Conservation (phyloP, 2,888 invertebrate genomes). For the Vannuccia rotundouncinata region DNA sequence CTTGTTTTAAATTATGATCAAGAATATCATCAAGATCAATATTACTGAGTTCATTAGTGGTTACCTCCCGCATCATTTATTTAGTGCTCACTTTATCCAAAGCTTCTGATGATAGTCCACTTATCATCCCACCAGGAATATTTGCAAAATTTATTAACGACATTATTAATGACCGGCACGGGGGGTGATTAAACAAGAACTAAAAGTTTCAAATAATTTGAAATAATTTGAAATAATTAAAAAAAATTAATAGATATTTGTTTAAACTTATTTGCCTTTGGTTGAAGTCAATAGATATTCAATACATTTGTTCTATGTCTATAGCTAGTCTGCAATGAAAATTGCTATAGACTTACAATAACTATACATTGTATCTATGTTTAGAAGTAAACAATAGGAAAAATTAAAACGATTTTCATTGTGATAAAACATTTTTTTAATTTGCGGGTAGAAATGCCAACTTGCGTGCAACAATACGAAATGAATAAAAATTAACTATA, state of each 20-base stretch:
- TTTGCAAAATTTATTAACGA: not conserved
- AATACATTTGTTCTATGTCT: slow-evolving; percentile 23
- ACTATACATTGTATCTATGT: too few relatives aligned
- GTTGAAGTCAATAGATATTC: slow-evolving; percentile 23
- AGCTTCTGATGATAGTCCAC: not conserved
- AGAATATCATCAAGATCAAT: too few relatives aligned
- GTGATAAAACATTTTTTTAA: too few relatives aligned
- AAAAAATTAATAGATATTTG: slow-evolving; percentile 20
- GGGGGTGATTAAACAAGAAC: not conserved
- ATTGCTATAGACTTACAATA: too few relatives aligned
- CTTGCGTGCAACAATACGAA: too few relatives aligned
- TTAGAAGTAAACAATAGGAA: too few relatives aligned
- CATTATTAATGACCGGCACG: not conserved
- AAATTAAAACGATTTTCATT: too few relatives aligned
- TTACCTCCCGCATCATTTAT: not conserved
- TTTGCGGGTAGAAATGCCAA: too few relatives aligned
- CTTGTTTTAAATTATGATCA: too few relatives aligned
- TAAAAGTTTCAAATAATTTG: not conserved
- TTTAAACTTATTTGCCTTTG: slow-evolving; percentile 17
- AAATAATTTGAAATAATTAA: not conserved
- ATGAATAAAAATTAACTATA: too few relatives aligned
- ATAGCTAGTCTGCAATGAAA: slow-evolving; percentile 26
- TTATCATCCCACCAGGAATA: not conserved
- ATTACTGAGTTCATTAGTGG: not conserved
- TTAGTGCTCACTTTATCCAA: not conserved